phyloP scores from a whole-genome alignment of 2,888 invertebrate genomes.

The Meteorus colon region DNA sequence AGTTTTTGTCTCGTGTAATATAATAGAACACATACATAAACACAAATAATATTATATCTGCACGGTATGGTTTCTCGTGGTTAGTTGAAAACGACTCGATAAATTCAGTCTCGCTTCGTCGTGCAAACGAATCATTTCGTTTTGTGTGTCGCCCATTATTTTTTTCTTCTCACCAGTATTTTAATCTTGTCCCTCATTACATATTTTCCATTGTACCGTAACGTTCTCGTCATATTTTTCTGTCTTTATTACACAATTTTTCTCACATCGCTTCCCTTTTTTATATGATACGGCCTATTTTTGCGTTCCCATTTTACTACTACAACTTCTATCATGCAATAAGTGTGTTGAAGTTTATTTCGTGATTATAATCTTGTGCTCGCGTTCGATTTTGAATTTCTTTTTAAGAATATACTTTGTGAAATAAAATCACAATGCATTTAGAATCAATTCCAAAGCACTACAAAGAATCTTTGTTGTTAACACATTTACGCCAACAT shows the following conservation, averaged over 20 bases:
- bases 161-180: neutral
- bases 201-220: neutral
- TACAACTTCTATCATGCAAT: neutral
- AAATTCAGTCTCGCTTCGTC: neutral
- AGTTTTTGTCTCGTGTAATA: neutral
- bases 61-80: neutral
- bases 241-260: neutral
- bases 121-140: constrained; percentile 8
- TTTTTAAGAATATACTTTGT: neutral
- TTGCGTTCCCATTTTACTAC: neutral
- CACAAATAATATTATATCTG: neutral
- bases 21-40: neutral
- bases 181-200: neutral
- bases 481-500: neutral
- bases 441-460: neutral
- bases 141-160: neutral
- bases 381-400: neutral
- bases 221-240: neutral
- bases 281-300: neutral
- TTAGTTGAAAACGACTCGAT: neutral
- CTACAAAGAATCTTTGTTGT: neutral
- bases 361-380: neutral
- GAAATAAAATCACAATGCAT: neutral
- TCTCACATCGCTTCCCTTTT: neutral
- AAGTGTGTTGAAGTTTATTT: neutral